These are phyloP conservation scores for Orius insidiosus DNA, from an alignment of 1,140 invertebrate genomes.

Conservation along the genomic window DNA sequence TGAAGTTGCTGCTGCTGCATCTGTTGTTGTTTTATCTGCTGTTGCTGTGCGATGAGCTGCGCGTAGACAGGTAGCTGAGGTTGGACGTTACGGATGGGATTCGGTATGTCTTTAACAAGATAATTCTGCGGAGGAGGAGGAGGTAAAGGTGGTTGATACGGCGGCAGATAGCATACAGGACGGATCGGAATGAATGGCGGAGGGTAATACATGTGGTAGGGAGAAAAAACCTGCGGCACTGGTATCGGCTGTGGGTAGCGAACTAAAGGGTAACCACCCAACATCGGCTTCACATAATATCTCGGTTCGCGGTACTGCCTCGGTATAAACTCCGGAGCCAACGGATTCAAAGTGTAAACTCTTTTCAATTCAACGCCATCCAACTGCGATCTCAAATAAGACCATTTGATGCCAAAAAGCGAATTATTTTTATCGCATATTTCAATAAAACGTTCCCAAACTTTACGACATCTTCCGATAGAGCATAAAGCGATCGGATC, in stretches of 20 bases:
- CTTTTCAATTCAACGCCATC: constrained; percentile 56
- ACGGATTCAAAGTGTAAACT: constrained; percentile 58
- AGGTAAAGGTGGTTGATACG: neutral
- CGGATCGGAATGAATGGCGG: constrained; percentile 17
- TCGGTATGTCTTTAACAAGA: constrained; percentile 2
- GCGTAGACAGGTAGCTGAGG: neutral
- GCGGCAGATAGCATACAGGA: constrained; percentile 1
- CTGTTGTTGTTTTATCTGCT: constrained; percentile 2
- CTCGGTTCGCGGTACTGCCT: constrained; percentile 23
- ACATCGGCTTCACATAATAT: constrained; percentile 1
- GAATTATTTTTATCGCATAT: constrained; percentile 56
- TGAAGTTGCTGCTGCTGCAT: neutral
- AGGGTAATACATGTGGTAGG: constrained; percentile 14
- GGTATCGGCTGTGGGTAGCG: neutral
- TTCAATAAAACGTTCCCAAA: constrained; percentile 68
- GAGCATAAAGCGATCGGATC: constrained; percentile 73
- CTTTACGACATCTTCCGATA: constrained; percentile 56
- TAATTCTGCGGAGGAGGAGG: constrained; percentile 16
- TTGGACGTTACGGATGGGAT: neutral
- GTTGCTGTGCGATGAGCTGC: constrained; percentile 1
- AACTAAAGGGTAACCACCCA: constrained; percentile 2
- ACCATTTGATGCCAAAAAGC: constrained; percentile 55
- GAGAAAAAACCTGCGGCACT: neutral
- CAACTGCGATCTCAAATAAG: constrained; percentile 43
- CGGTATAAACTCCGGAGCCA: constrained; percentile 66